phyloP scores from a whole-genome alignment of 2,113 vertebrate species.

The Columbina picui region DNA sequence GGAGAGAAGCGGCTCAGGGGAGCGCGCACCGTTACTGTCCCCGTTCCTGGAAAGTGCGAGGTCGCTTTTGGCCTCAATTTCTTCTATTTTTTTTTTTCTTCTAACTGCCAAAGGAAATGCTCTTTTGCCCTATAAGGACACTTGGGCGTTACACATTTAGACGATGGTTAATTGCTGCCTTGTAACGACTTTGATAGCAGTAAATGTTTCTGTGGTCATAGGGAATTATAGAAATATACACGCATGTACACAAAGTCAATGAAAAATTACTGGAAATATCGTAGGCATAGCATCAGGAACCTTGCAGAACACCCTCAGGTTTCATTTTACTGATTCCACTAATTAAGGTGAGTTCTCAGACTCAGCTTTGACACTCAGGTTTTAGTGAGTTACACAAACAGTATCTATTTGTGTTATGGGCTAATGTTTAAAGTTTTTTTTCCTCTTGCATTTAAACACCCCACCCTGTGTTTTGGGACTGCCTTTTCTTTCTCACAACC shows the following conservation, averaged over 20 bases:
- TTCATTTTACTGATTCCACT: rapidly evolving
- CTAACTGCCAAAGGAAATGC: rapidly evolving
- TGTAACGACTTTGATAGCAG: not conserved
- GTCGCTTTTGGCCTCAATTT: not conserved
- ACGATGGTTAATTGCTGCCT: not conserved
- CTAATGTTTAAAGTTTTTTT: not conserved
- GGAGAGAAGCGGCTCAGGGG: rapidly evolving
- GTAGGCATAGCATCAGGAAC: rapidly evolving
- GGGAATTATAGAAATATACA: rapidly evolving
- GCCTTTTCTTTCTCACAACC: not conserved
- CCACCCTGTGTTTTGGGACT: not conserved
- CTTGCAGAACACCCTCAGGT: not conserved
- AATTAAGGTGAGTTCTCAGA: rapidly evolving
- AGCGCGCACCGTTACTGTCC: rapidly evolving
- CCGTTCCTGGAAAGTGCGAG: rapidly evolving
- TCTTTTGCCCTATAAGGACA: not conserved
- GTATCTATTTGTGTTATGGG: not conserved
- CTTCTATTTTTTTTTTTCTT: not conserved
- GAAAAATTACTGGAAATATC: not conserved
- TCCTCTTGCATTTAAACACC: not conserved
- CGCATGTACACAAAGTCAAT: rapidly evolving
- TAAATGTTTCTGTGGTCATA: not conserved
- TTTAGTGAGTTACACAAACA: not conserved
- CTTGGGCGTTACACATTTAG: not conserved
- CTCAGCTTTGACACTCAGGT: not conserved